phyloP scores from a whole-genome alignment of 2,113 vertebrate genomes.

The Gymnarchus niloticus region DNA sequence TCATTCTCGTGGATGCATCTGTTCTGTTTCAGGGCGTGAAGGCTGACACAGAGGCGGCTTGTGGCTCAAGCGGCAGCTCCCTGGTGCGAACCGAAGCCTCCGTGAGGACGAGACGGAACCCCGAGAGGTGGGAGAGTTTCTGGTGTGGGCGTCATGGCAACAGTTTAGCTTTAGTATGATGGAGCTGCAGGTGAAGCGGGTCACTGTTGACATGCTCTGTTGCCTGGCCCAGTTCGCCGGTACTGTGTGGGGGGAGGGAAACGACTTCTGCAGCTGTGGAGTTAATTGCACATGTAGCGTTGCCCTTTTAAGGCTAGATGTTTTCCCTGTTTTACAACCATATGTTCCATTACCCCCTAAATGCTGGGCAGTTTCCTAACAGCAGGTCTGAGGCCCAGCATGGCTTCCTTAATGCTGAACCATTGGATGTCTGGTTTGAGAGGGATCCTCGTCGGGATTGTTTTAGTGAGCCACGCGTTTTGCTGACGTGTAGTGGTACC shows the following conservation, averaged over 20 bases:
- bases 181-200: background rate
- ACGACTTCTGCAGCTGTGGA: background rate
- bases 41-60: conserved; percentile 35
- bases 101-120: conserved; percentile 52
- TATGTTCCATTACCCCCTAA: background rate
- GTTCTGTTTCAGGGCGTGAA: conserved; percentile 51
- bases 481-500: background rate
- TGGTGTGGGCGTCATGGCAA: background rate
- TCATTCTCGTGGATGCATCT: background rate
- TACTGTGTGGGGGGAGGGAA: background rate
- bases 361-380: background rate
- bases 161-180: background rate
- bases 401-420: background rate
- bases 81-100: conserved; percentile 57
- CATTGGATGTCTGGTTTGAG: background rate
- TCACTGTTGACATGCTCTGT: background rate
- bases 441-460: background rate
- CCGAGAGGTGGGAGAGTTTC: conserved; percentile 32
- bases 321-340: background rate
- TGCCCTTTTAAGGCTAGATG: background rate
- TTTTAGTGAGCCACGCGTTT: no score
- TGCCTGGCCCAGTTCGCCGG: background rate
- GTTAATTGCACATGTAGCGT: background rate
- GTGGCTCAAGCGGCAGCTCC: conserved; percentile 44
- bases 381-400: background rate